Base-by-base conservation (phyloP, 2,888 invertebrate genomes). In the Lamellibrachia columna region DNA sequence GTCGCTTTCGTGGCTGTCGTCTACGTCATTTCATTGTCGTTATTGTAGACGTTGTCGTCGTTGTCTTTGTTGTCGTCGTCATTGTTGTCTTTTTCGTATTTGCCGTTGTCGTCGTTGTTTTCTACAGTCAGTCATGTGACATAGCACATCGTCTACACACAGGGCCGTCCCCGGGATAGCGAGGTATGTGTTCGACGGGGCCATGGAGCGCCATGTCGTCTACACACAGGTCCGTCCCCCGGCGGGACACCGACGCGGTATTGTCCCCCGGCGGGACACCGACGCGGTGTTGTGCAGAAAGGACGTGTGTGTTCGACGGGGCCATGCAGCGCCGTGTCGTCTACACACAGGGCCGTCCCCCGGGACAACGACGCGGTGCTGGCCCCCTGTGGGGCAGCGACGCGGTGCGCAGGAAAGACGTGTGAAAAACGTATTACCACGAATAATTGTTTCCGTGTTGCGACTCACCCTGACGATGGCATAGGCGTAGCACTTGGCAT, bases 401-500 rank as follows among this genome's bases (percentile, higher is more conserved):
- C 3, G 75, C 75, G 6, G 22, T 75, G 75, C 1, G 2, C 15
- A 6, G 75, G 75, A n/a, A 15, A n/a, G 11, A 75, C 75, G 75
- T 75, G 75, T 4, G 15, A 75, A 40, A 75, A 75, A 15, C 75
- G 6, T 75, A 75, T 75, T 22, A 75, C 75, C 15, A 22, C 75
- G 22, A 22, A 4, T 75, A 75, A 75, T 75, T 75, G 75, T 75
- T 75, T 22, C 2, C 15, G 15, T 75, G 75, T 75, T n/a, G 75
- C 75, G 15, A 75, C 75, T 75, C 75, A 75, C 75, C 75, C 75
- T 75, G 22, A 75, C 75, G 75, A 22, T 75, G 75, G 75, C 75
- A 75, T 75, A 75, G 75, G 75, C 75, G 75, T 75, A 75, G 75
- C 75, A 22, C 75, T 75, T 75, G 75, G 75, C 75, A n/a, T 75